Evolutionary conservation across 2,113 vertebrate genomes (phyloP), one percentile per base, ranked within the genome.

Genomic region (Eulemur macaco): DNA sequence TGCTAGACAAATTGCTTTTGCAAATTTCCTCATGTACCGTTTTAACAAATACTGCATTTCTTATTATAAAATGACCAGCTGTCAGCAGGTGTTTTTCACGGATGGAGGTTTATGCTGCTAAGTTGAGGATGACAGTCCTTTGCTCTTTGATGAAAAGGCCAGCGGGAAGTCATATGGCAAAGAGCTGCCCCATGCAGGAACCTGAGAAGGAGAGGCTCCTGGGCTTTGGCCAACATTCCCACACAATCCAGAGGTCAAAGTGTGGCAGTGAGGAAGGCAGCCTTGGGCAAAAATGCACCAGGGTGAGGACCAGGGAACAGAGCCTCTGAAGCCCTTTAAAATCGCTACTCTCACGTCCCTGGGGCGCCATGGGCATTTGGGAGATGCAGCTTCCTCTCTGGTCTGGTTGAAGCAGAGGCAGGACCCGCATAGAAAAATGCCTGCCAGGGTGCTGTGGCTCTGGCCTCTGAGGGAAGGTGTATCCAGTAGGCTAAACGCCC

Each of bases 111-210:
- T 50, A 8, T 54, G 45, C 27, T 92, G 77, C 81, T 74, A 39
- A 94, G 85, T 21, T 7, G 56, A 94, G 45, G 78, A 42, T 47
- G 83, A 37, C 37, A 71, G 60, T 27, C 86, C 60, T 92, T 64
- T 91, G 91, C 80, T 95, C 37, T 71, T 85, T 77, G 69, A 8
- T 45, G 47, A 50, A 76, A 91, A 94, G 83, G 12, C 18, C 85
- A 86, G 39, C 15, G 76, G 80, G 64, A n/a, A 27, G 58, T 56
- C 1, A 0, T 5, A 3, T 37, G 56, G 47, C 56, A 60, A 42
- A 81, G 52, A 63, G 23, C 39, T 56, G 12, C 12, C 37, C 42
- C 5, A 13, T 18, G 6, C 2, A 4, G 14, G 8, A 39, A 18
- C 82, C 82, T 29, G 52, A 73, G 63, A 60, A 89, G 15, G 23